Evolutionary conservation across 2,797 vertebrate genomes (phyloP).

Genomic region (Argya squamiceps): DNA sequence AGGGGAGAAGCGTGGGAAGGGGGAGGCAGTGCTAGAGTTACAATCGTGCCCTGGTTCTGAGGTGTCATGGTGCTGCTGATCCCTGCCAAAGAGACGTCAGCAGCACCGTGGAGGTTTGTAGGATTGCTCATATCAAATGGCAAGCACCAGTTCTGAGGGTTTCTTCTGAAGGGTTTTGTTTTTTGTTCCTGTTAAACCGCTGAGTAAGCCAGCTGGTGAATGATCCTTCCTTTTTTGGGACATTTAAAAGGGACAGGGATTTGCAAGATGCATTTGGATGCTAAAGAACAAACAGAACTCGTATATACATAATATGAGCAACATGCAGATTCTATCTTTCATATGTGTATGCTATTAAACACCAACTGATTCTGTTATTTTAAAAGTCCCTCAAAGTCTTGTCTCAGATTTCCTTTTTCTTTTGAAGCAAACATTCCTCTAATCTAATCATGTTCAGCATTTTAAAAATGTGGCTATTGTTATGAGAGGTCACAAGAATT

Average conservation of each 20-base stretch:
- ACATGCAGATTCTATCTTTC: neutral
- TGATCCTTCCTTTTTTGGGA: neutral
- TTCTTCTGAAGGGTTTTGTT: neutral
- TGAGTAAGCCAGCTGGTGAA: slow-evolving; percentile 6
- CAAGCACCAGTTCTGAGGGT: neutral
- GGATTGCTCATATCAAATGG: neutral
- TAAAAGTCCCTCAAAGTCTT: neutral
- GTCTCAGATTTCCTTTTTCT: neutral
- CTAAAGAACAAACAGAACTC: neutral
- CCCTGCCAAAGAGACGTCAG: neutral
- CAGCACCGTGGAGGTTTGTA: neutral
- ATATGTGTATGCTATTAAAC: neutral
- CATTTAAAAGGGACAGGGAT: slow-evolving; percentile 9
- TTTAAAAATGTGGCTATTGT: neutral
- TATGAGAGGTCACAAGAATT: neutral
- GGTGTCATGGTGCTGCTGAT: neutral
- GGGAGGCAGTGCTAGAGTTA: neutral
- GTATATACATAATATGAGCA: neutral
- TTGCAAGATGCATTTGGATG: neutral
- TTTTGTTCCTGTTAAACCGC: neutral
- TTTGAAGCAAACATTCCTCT: neutral
- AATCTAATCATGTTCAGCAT: neutral
- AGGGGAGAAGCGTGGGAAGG: neutral
- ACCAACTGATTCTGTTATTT: neutral
- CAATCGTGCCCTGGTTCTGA: rapidly evolving